These are phyloP conservation scores for Charadrius vociferus DNA, from an alignment of 2,113 vertebrate genomes.

Conservation along the genomic window DNA sequence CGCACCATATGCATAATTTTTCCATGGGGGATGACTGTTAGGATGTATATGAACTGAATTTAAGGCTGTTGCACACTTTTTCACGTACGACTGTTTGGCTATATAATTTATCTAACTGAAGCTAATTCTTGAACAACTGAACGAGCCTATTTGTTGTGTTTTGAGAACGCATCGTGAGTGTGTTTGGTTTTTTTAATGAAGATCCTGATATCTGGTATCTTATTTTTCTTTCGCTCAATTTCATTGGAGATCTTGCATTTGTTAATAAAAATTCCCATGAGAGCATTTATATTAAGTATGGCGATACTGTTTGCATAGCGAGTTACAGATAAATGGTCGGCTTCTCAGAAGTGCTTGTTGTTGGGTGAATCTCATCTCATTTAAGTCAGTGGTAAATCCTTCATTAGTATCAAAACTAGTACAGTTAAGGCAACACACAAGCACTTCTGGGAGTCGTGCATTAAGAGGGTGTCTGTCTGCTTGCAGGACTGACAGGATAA, in stretches of 20 bases:
- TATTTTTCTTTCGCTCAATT: not conserved
- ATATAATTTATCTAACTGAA: not conserved
- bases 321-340: not conserved
- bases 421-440: not conserved
- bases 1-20: not conserved
- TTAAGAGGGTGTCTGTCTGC: not conserved
- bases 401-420: not conserved
- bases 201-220: not conserved
- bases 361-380: not conserved
- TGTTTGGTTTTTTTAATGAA: not conserved
- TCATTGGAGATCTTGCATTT: not conserved
- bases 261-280: not conserved
- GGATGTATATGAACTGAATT: not conserved
- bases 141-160: not conserved
- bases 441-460: not conserved
- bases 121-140: not conserved
- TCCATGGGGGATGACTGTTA: not conserved
- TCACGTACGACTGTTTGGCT: not conserved
- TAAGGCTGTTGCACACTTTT: not conserved
- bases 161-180: rapidly evolving
- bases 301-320: not conserved
- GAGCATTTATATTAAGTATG: not conserved
- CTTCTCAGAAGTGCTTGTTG: not conserved
- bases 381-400: not conserved
- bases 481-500: constrained; percentile 10